These are phyloP conservation scores for Phasia obesa DNA, from an alignment of 2,888 invertebrate genomes.

Conservation along the genomic window DNA sequence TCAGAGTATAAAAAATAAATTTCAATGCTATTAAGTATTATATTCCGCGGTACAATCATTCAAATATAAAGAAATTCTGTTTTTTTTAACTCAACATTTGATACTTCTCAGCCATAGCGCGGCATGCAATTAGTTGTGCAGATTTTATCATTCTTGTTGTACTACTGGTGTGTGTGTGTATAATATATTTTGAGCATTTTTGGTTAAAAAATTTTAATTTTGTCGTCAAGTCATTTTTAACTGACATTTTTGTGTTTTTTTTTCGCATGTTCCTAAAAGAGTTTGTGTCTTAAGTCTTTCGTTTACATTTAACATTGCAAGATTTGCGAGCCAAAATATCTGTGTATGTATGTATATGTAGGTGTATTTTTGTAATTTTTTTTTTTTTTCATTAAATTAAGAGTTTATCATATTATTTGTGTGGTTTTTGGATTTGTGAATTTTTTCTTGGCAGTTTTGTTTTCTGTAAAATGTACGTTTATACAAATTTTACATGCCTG, in stretches of 20 bases:
- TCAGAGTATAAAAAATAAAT: constrained; percentile 43
- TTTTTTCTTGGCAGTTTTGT: neutral
- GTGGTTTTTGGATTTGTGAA: constrained; percentile 14
- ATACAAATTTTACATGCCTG: constrained; percentile 47
- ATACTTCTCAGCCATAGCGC: constrained; percentile 36
- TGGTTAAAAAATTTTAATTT: constrained; percentile 29
- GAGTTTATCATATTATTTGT: constrained; percentile 40
- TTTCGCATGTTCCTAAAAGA: constrained; percentile 61
- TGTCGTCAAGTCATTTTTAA: constrained; percentile 38
- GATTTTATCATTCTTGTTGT: constrained; percentile 46
- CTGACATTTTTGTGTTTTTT: constrained; percentile 35
- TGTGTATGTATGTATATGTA: neutral
- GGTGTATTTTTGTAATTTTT: constrained; percentile 6
- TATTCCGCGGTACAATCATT: too few relatives aligned
- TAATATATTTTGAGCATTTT: constrained; percentile 23
- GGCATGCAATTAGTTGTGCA: constrained; percentile 51
- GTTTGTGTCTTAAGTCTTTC: constrained; percentile 79
- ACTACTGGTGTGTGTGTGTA: constrained; percentile 19
- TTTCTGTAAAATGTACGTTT: constrained; percentile 4
- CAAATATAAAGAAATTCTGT: neutral
- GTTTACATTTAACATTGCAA: constrained; percentile 66
- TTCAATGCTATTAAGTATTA: constrained; percentile 54
- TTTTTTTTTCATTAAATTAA: constrained; percentile 53
- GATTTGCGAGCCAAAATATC: neutral
- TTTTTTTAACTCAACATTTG: constrained; percentile 11